Base-by-base conservation (phyloP, 2,797 vertebrate species). In the Heteromormyrus szaboi region DNA sequence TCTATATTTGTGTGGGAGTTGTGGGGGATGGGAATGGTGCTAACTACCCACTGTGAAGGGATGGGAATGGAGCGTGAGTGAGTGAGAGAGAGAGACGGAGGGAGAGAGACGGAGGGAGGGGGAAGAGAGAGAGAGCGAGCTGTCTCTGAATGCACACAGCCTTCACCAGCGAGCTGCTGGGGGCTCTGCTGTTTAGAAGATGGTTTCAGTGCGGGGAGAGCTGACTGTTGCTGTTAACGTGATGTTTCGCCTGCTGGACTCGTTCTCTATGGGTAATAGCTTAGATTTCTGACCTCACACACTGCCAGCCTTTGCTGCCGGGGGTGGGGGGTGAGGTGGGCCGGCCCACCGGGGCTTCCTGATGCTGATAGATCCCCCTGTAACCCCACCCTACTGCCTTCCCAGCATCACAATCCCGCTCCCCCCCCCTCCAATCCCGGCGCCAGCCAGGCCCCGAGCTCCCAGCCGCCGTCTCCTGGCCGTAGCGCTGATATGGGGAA, bases 341-440 rank as follows among this genome's bases (percentile, higher is more conserved):
- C 90, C 88, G 86, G 89, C 88, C 85, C 86, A 89, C 90, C 62
- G 12, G 56, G 91, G 95, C 95, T 93, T 95, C 95, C 96, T 96
- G 94, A 97, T 96, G 96, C 96, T 94, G 96, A 94, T 90, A 94
- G 95, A 97, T 95, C 95, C 94, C 44, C n/a, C 1, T 14, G 9
- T 41, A 44, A 48, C 17, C 86, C 33, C 59, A 41, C 37, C 86
- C 59, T 37, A 53, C 48, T 92, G 4, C 33, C 33, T 48, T 46
- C 86, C 86, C 46, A 92, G 95, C 95, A 96, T 95, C 95, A 93
- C 93, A 94, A 95, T 94, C 95, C 94, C 11, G 22, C 37, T 95
- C 92, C 95, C 94, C 94, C 54, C 19, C 53, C n/a, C 54, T 8
- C 12, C 46, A 29, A 83, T 25, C n/a, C 51, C 87, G 90, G 46